These are phyloP conservation scores for Clostera curtula DNA, from an alignment of 2,888 invertebrate species.

Conservation along the genomic window DNA sequence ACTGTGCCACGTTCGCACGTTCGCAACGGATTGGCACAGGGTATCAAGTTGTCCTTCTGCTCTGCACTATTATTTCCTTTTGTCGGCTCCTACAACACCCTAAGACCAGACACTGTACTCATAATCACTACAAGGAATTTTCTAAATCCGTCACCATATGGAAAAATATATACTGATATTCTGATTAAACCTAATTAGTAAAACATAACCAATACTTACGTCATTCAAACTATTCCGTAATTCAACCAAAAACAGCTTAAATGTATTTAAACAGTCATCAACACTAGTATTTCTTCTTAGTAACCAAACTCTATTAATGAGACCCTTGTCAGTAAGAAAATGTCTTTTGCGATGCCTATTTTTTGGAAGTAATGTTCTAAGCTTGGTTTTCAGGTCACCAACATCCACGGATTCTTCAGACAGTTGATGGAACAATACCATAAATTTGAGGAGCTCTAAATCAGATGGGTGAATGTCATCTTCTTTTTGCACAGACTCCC, in stretches of 20 bases:
- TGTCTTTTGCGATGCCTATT: slow-evolving; percentile 13
- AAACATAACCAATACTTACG: slow-evolving; percentile 30
- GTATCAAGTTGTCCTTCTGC: too few relatives aligned
- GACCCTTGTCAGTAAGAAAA: slow-evolving; percentile 14
- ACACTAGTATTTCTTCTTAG: slow-evolving; percentile 6
- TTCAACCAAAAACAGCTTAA: slow-evolving; percentile 25
- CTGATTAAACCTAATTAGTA: too few relatives aligned
- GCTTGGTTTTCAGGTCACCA: neutral
- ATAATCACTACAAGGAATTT: too few relatives aligned
- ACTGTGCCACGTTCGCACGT: too few relatives aligned
- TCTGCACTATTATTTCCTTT: too few relatives aligned
- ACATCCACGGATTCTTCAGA: slow-evolving; percentile 11
- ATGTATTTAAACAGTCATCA: slow-evolving; percentile 10
- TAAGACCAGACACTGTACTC: too few relatives aligned
- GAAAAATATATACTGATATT: too few relatives aligned
- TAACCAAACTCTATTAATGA: slow-evolving; percentile 22
- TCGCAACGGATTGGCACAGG: too few relatives aligned
- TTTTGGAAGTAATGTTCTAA: slow-evolving; percentile 17
- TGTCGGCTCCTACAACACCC: too few relatives aligned
- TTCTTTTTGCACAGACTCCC: slow-evolving; percentile 14
- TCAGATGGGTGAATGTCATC: slow-evolving; percentile 32
- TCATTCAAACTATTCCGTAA: slow-evolving; percentile 31
- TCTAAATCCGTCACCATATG: too few relatives aligned
- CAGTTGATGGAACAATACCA: slow-evolving; percentile 27
- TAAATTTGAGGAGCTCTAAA: slow-evolving; percentile 39